Conservation (phyloP, 1,140 invertebrate genomes). For the Rhynchophorus ferrugineus region DNA sequence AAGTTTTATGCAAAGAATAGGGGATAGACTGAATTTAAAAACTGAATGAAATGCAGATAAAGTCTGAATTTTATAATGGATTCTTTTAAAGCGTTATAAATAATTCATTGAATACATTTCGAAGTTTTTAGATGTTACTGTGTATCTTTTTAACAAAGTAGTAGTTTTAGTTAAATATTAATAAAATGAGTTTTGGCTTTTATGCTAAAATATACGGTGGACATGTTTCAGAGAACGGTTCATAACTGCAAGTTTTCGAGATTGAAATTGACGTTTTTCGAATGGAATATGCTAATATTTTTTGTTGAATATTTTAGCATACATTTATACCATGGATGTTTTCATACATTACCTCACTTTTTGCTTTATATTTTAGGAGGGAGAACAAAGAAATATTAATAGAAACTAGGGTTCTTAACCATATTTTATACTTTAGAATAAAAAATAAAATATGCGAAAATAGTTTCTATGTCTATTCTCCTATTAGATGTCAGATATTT, state of each 20-base stretch:
- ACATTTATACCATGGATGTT: neutral
- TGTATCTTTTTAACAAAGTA: conserved; percentile 13
- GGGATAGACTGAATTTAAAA: conserved; percentile 18
- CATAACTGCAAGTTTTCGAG: neutral
- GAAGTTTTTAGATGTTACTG: conserved; percentile 16
- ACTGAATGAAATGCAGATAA: conserved; percentile 18
- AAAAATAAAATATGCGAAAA: no score
- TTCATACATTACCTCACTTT: no score
- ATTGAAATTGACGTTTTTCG: conserved; percentile 1
- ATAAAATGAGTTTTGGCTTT: conserved; percentile 8
- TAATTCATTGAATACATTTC: conserved; percentile 18
- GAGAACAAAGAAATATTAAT: no score
- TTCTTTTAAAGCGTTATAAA: conserved; percentile 17
- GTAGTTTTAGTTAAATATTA: conserved; percentile 9
- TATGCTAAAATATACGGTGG: conserved; percentile 6
- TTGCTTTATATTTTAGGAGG: no score
- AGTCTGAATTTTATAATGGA: conserved; percentile 19
- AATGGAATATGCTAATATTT: neutral
- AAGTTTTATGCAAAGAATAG: conserved; percentile 16
- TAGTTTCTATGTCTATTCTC: no score
- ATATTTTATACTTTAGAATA: no score
- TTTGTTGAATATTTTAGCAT: neutral
- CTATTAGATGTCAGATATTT: no score
- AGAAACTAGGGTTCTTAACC: no score
- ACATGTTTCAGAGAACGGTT: neutral